These are phyloP conservation scores for Pyrrhura leucotis DNA, from an alignment of 2,797 vertebrate genomes.

Conservation along the genomic window DNA sequence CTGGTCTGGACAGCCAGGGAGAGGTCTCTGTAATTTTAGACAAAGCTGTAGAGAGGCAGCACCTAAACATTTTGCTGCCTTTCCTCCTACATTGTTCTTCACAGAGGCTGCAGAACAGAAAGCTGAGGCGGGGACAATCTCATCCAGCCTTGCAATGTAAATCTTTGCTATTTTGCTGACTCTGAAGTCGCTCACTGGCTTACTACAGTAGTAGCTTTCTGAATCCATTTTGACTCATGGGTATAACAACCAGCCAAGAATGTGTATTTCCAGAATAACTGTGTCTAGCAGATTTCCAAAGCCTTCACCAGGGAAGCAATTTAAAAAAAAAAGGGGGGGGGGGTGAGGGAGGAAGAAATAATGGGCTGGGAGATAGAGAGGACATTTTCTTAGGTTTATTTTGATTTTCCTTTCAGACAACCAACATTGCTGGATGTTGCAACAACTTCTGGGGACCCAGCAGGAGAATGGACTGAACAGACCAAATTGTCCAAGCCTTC, in stretches of 20 bases:
- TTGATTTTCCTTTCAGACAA: not conserved
- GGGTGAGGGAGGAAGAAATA: too few relatives aligned
- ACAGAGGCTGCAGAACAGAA: not conserved
- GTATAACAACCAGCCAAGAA: not conserved
- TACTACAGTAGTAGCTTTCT: not conserved
- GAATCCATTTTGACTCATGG: not conserved
- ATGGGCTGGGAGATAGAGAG: rapidly evolving
- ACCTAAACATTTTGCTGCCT: not conserved
- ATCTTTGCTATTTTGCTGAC: not conserved
- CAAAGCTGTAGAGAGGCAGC: not conserved
- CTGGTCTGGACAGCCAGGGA: not conserved
- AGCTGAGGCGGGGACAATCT: not conserved
- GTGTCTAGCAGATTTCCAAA: not conserved
- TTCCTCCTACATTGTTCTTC: not conserved
- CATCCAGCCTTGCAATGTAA: not conserved
- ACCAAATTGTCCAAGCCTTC: not conserved
- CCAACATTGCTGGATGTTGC: not conserved
- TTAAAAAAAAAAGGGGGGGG: not conserved
- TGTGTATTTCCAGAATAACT: not conserved
- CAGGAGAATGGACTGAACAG: not conserved
- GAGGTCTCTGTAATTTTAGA: not conserved
- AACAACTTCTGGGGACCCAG: not conserved
- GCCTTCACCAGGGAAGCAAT: not conserved
- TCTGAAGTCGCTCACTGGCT: not conserved
- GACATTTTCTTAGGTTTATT: not conserved